These are phyloP conservation scores for Myotis brandtii DNA, from an alignment of 2,113 vertebrate genomes.

Conservation along the genomic window DNA sequence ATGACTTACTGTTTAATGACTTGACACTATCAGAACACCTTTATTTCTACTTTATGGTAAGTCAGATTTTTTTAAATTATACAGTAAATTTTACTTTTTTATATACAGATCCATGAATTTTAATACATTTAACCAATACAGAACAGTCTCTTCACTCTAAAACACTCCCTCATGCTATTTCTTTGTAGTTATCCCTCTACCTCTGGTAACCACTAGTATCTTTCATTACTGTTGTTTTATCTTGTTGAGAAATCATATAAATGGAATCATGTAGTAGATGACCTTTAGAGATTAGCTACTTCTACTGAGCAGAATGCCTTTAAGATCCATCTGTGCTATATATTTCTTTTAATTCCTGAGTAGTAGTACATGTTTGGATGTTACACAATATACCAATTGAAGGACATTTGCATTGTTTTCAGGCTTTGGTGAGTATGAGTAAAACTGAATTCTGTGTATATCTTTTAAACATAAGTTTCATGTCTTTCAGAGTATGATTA, in stretches of 20 bases:
- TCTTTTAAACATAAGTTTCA: not conserved
- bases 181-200: not conserved
- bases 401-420: not conserved
- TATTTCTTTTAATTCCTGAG: not conserved
- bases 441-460: not conserved
- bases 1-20: conserved; percentile 94
- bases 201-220: not conserved
- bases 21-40: conserved; percentile 95
- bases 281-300: not conserved
- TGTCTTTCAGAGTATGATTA: not conserved
- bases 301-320: not conserved
- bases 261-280: not conserved
- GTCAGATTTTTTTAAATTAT: not conserved
- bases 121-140: not conserved
- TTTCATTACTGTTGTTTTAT: not conserved
- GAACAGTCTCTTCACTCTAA: not conserved
- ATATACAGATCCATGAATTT: not conserved
- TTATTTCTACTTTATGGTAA: conserved; percentile 94
- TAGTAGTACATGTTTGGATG: not conserved
- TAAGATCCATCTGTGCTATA: not conserved
- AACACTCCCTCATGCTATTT: not conserved
- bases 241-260: not conserved
- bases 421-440: not conserved
- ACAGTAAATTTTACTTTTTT: conserved; percentile 9
- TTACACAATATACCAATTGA: not conserved